These are phyloP conservation scores for Philopotamus ludificatus DNA, from an alignment of 1,140 invertebrate species.

Conservation along the genomic window DNA sequence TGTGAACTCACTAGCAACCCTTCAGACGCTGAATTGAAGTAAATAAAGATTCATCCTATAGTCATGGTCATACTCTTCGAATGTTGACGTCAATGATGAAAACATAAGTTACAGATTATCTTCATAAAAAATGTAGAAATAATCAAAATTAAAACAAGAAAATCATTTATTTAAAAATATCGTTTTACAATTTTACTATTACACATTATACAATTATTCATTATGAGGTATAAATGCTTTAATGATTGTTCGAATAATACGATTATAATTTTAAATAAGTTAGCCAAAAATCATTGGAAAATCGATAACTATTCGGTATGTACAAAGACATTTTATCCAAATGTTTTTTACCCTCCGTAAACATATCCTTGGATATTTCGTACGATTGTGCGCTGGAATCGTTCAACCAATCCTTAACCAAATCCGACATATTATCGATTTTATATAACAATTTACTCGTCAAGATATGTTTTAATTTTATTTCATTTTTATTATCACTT, in stretches of 20 bases:
- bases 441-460: conserved; percentile 56
- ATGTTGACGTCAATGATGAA: too few species aligned
- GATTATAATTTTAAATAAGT: conserved; percentile 55
- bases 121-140: too few species aligned
- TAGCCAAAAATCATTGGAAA: conserved; percentile 56
- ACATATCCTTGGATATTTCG: conserved; percentile 59
- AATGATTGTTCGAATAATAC: too few species aligned
- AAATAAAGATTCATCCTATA: too few species aligned
- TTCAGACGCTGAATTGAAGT: too few species aligned
- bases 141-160: too few species aligned
- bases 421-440: conserved; percentile 47
- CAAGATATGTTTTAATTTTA: conserved; percentile 47
- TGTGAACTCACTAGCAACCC: too few species aligned
- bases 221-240: too few species aligned
- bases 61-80: too few species aligned
- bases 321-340: conserved; percentile 56
- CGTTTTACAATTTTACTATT: too few species aligned
- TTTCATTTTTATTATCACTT: conserved; percentile 44
- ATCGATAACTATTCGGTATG: conserved; percentile 54
- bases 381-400: conserved; percentile 52
- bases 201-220: too few species aligned
- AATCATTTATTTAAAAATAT: background rate
- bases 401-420: conserved; percentile 53
- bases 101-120: too few species aligned
- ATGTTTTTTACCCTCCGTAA: conserved; percentile 52